Evolutionary conservation across 1,140 invertebrate genomes (phyloP), one percentile per base, ranked within the genome.

Genomic region (Drosophila sturtevanti): DNA sequence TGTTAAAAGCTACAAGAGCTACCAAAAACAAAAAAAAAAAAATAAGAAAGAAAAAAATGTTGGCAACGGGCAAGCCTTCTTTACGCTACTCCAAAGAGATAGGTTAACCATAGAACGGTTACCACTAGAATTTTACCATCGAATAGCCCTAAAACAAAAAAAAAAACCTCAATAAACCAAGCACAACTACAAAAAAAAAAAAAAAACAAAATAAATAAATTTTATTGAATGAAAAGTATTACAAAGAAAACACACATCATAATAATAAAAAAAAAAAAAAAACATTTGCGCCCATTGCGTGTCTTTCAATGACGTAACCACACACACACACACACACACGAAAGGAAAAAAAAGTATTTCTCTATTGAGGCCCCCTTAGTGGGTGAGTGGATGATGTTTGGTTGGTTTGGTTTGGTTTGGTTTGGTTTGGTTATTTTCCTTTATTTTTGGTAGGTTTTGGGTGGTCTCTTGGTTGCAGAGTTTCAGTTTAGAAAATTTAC

Each of bases 1-100:
- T 86, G 81, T 87, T 87, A 86, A 86, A 85, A 86, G 81, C 82
- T 85, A 64, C 78, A 86, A 86, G 77, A 80, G 81, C 80, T 74
- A 69, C 61, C 64, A 74, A 58, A 58, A 72, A 68, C 55, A 54
- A 58, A 70, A 27, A 14, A 55, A 24, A 48, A 64, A 67, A 66
- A 62, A 35, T 54, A 62, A n/a, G 12, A 51, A 27, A 27, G 21
- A 41, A 67, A 34, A 38, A 63, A 62, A n/a, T 74, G 11, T 16
- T 3, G 63, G 35, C 62, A 59, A 56, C 63, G 48, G 44, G 41
- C 7, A 44, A 44, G 14, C 14, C 41, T 44, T 44, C 14, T 14
- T 44, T 18, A 44, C 41, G 41, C 41, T 44, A 44, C 41, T 44
- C 41, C 41, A 18, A 9, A 44, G 41, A 44, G 41, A 31, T 16